Evolutionary conservation across 2,888 invertebrate species (phyloP).

Genomic region (Caenorhabditis japonica): DNA sequence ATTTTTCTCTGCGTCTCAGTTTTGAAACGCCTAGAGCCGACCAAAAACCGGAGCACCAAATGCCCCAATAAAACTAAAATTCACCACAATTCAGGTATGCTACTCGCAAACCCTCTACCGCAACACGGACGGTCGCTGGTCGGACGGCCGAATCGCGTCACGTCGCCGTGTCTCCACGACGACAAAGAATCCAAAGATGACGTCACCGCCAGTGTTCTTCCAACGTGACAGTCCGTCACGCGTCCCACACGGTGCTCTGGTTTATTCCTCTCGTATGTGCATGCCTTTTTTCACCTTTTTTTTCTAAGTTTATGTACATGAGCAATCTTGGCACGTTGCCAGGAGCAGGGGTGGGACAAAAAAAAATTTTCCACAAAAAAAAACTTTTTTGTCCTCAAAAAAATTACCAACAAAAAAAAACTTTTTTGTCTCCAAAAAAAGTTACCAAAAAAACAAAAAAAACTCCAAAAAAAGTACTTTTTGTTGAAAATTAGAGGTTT

Average conservation of each 20-base stretch:
- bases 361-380: too few species aligned
- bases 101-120: conserved; percentile 65
- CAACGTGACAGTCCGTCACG: conserved; percentile 61
- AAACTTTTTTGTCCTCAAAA: too few species aligned
- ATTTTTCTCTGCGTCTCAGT: too few species aligned
- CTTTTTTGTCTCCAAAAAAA: too few species aligned
- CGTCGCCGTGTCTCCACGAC: conserved; percentile 32
- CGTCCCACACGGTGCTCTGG: conserved; percentile 54
- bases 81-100: conserved; percentile 22
- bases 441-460: too few species aligned
- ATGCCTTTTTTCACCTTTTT: conserved; percentile 13
- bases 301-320: background rate
- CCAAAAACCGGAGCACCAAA: too few species aligned
- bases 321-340: conserved; percentile 5
- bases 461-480: too few species aligned
- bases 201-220: conserved; percentile 41
- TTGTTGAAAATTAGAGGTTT: too few species aligned
- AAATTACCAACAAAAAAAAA: too few species aligned
- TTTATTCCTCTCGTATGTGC: conserved; percentile 45
- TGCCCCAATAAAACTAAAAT: too few species aligned
- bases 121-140: conserved; percentile 70
- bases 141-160: conserved; percentile 64
- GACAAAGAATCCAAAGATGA: conserved; percentile 2
- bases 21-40: too few species aligned
- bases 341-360: too few species aligned